Evolutionary conservation across 2,888 invertebrate genomes (phyloP), one percentile per base, ranked within the genome.

Genomic region (Catotricha subobsoleta): DNA sequence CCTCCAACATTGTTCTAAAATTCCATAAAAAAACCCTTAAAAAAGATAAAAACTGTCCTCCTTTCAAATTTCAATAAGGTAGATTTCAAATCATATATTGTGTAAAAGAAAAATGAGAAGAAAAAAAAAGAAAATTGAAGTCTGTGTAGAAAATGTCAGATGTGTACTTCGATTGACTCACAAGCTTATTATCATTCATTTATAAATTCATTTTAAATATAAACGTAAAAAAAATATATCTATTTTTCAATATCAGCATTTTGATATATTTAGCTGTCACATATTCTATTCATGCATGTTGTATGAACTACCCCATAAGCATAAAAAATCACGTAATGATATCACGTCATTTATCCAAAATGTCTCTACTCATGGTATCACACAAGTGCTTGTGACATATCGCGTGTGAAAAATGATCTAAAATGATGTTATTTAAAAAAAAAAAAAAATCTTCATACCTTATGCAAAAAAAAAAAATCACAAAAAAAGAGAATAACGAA

Each of bases 361-460:
- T 20, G 12, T 20, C 5, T 15, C 4, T 36, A 16, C 12, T 12
- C 34, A 12, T 20, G 3, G 8, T 9, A 19, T n/a, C 20, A 40
- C 34, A 40, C 40, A 40, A 40, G 40, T 40, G 40, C 40, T 34
- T 40, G 40, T 40, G 40, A 40, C 40, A 40, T 40, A 40, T 40
- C 40, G 40, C 40, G 40, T 40, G 40, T 40, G 40, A 40, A 40
- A 40, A 40, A 40, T 40, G 40, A 40, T 40, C 27, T 31, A 36
- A 36, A 36, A 36, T 36, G 21, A 36, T 36, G 36, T 36, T 36
- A 23, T 36, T 36, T n/a, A n/a, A n/a, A n/a, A n/a, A n/a, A n/a
- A n/a, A n/a, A 13, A 36, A 23, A 19, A 33, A 33, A 33, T 25
- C 25, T 25, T 25, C 10, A 25, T 25, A 25, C 25, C 25, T 25